Evolutionary conservation across 2,888 invertebrate genomes (phyloP).

Genomic region (Tipula confusa): DNA sequence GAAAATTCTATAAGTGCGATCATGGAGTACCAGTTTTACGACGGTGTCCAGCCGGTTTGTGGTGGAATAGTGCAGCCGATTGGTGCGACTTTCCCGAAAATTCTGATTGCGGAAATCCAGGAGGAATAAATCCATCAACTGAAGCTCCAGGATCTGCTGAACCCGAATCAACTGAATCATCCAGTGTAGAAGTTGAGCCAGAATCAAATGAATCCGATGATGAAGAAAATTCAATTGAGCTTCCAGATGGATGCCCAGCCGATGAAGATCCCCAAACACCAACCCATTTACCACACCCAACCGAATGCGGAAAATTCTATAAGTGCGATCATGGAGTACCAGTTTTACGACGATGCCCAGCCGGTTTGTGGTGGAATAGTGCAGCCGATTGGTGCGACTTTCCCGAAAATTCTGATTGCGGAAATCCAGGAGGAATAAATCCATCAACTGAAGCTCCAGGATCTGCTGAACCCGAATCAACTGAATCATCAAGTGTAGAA

Average conservation of each 20-base stretch:
- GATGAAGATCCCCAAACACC: not conserved
- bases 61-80: not conserved
- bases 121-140: not conserved
- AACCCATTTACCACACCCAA: not conserved
- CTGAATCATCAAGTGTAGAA: no score
- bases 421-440: not conserved
- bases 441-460: not conserved
- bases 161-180: no score
- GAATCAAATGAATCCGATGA: no score
- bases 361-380: not conserved
- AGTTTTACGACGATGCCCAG: not conserved
- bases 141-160: not conserved
- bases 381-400: not conserved
- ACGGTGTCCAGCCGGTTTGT: not conserved
- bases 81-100: not conserved
- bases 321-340: not conserved
- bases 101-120: not conserved
- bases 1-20: slow-evolving; percentile 31
- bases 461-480: no score
- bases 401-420: not conserved
- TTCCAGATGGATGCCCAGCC: slow-evolving; percentile 20
- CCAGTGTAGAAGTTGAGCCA: no score
- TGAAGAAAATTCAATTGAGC: not conserved
- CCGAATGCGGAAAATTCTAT: not conserved
- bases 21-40: not conserved